Evolutionary conservation across 2,888 invertebrate species (phyloP), one percentile per base, ranked within the genome.

Genomic region (Drosophila seclusa): DNA sequence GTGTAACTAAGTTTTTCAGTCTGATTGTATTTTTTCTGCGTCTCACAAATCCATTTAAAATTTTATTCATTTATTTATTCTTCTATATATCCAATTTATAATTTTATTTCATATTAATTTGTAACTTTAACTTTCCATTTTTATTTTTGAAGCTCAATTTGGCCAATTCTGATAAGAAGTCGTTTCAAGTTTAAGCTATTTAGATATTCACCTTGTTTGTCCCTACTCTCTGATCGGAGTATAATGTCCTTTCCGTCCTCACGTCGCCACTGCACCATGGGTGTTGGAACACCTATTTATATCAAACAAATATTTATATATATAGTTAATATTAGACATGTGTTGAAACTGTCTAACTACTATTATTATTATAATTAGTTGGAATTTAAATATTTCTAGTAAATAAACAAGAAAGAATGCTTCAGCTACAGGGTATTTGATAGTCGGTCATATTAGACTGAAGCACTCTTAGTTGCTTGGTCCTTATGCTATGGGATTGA

Each of bases 201-300:
- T 16, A 4, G 4, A 45, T 45, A 74, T 45, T 40, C 52, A 78
- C 96, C 95, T 95, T 95, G 95, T 87, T 95, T 96, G 88, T 96
- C 96, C 85, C 95, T 94, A 48, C 95, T 95, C 70, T 96, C 96
- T 66, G 96, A 95, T 59, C 97, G 94, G 75, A 97, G 94, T 72
- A 96, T 95, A 75, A 98, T 97, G 83, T 95, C 96, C 76, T 95
- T 94, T 78, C 96, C 95, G 87, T 96, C 96, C 91, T 98, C 97
- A 61, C 97, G 94, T 71, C 96, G 94, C 98, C 98, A 98, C 87
- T 95, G 94, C 27, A 93, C 93, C 29, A 95, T 95, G 1, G 98
- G 97, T 53, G 95, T 94, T 0, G 98, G 97, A 16, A 96, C 96
- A 34, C 98, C 97, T 1, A 58, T 69, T 49, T 36, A 8, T 10